A percentile compares a stretch with the other conserved stretches of the same genome.
phyloP scores from a whole-genome alignment of 2,888 invertebrate genomes.

The Philhelius pedissequus region DNA sequence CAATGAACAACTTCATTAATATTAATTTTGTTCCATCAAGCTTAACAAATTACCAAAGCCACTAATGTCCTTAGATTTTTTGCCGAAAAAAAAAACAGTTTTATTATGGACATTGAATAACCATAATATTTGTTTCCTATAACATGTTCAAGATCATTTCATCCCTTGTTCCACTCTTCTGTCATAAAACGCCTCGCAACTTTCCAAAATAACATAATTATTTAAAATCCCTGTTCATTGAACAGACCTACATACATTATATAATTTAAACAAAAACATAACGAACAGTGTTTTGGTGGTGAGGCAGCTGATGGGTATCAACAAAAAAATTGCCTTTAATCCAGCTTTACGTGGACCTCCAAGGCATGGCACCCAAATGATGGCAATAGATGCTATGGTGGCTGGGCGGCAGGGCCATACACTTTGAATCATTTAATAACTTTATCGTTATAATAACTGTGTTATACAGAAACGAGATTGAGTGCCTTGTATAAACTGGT shows the following conservation, averaged over 20 bases:
- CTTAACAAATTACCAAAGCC: slow-evolving; percentile 3
- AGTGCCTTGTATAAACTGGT: slow-evolving; percentile 48
- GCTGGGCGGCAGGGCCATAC: neutral
- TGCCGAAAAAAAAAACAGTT: too few species aligned
- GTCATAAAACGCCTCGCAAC: neutral
- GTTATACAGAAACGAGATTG: slow-evolving; percentile 32
- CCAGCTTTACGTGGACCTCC: neutral
- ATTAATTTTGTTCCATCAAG: slow-evolving; percentile 2
- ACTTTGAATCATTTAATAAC: slow-evolving; percentile 40
- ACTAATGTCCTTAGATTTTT: neutral
- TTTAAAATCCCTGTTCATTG: neutral
- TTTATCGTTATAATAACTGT: slow-evolving; percentile 48
- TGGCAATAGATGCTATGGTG: neutral
- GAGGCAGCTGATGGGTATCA: neutral
- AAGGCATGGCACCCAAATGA: neutral
- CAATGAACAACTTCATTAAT: neutral
- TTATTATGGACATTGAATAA: neutral
- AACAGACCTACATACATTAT: too few species aligned
- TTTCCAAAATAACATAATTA: neutral
- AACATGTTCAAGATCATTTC: neutral
- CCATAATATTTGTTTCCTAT: neutral
- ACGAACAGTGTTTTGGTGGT: neutral
- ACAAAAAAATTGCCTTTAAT: neutral
- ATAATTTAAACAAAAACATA: neutral
- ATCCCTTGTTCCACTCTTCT: neutral